Base-by-base conservation (phyloP, 2,113 vertebrate species). In the Leptobrachium ailaonicum region DNA sequence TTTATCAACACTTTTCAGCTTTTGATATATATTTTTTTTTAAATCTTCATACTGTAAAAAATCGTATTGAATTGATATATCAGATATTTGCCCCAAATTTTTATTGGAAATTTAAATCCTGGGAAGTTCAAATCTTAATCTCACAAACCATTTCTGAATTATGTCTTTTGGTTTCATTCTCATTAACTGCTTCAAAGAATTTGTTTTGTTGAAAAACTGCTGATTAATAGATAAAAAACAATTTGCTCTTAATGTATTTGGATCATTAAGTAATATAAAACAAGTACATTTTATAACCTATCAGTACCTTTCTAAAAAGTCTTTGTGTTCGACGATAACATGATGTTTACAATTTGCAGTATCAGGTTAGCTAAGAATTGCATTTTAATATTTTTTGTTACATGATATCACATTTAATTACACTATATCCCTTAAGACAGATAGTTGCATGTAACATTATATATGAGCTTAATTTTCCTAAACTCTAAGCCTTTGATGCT, bases 311-410 rank as follows among this genome's bases (percentile, higher is more conserved):
- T 68, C 41, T 68, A 41, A 43, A 68, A 43, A 43, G 40, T 43
- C 6, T 12, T 43, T 68, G 66, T 43, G 3, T 2, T 41, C 8
- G 8, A 40, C 42, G 43, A 72, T 72, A 66, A 66, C 68, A 71
- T 58, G 58, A 69, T 79, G 44, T 68, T 69, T 77, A 77, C 20
- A 73, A 79, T 72, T 72, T 73, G 77, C 42, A 45, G 72, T 79
- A 79, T 79, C 77, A 72, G n/a, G 60, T 66, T 79, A 79, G 58
- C 70, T 42, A 66, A 79, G 68, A 72, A 79, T 79, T 79, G 72
- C 44, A 47, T 79, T 79, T 71, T 79, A 79, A 79, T 79, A 79
- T 79, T 60, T 79, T 79, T 71, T 71, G 76, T 79, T 79, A 71
- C 76, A 73, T 44, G 41, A 79, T 79, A 79, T 79, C 60, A 72